Evolutionary conservation across 2,888 invertebrate genomes (phyloP), one percentile per base, ranked within the genome.

Genomic region (Heterodera filipjevi): DNA sequence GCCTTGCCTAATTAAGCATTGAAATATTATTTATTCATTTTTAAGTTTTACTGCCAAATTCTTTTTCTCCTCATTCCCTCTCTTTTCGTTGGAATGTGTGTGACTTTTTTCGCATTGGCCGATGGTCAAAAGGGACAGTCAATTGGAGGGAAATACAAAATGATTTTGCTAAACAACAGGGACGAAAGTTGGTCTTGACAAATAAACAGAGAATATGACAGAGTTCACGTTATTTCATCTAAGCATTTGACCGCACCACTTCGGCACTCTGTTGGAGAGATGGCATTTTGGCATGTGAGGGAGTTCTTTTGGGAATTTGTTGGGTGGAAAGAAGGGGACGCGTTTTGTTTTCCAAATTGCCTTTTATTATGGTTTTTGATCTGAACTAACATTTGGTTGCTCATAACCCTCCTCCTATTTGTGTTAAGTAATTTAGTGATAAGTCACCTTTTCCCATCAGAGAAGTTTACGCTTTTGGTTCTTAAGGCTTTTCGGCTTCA

Each of bases 111-210:
- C 22, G 66, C 77, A 33, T 33, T 73, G 39, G n/a, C 66, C 39
- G 68, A 16, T 33, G 39, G 33, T 16, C 14, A 12, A n/a, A 8
- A 27, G 71, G 19, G 39, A 53, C 66, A 39, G 14, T 19, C 35
- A 49, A 70, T 77, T 19, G 33, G 71, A 5, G 59, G 64, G 14
- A 68, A 39, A 12, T 79, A 77, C 76, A 84, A 85, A 71, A 71
- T 87, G 77, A 83, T 88, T n/a, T 35, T 87, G 53, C 66, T 86
- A 30, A 85, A 85, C 76, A 86, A 86, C 71, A 82, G 87, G 22
- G 87, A 87, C 80, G 87, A 87, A 76, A 80, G 80, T 73, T n/a
- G 1, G 59, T 59, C 35, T 14, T 12, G 3, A 19, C 5, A n/a
- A n/a, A n/a, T n/a, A n/a, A n/a, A n/a, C n/a, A n/a, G n/a, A n/a